phyloP scores from a whole-genome alignment of 2,113 vertebrate species.

The Rhadina sibilatrix region DNA sequence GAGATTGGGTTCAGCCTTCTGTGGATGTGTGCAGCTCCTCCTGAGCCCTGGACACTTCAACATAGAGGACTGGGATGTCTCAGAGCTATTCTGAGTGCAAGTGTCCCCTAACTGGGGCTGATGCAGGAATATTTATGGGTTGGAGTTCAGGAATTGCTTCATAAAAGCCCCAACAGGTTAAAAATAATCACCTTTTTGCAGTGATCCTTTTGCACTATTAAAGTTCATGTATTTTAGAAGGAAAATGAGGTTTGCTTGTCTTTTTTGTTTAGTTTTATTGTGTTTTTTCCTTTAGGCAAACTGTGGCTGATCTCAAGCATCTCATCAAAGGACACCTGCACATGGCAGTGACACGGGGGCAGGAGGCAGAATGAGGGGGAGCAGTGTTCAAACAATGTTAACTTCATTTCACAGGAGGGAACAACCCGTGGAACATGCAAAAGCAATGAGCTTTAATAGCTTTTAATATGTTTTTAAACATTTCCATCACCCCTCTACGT shows the following conservation, averaged over 20 bases:
- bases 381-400: neutral
- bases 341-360: neutral
- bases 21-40: neutral
- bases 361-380: neutral
- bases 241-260: accelerated
- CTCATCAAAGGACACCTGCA: neutral
- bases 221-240: neutral
- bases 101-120: no score
- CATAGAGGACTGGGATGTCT: neutral
- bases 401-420: neutral
- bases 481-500: neutral
- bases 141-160: neutral
- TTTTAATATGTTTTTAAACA: slow-evolving; percentile 33
- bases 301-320: neutral
- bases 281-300: neutral
- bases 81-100: neutral
- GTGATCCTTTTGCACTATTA: neutral
- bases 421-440: neutral
- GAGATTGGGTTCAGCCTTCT: neutral
- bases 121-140: accelerated
- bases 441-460: slow-evolving; percentile 24
- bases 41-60: neutral
- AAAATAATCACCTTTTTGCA: neutral
- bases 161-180: neutral
- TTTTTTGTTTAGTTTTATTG: neutral